Evolutionary conservation across 2,888 invertebrate genomes (phyloP), one percentile per base, ranked within the genome.

Genomic region (Phlogophora meticulosa): DNA sequence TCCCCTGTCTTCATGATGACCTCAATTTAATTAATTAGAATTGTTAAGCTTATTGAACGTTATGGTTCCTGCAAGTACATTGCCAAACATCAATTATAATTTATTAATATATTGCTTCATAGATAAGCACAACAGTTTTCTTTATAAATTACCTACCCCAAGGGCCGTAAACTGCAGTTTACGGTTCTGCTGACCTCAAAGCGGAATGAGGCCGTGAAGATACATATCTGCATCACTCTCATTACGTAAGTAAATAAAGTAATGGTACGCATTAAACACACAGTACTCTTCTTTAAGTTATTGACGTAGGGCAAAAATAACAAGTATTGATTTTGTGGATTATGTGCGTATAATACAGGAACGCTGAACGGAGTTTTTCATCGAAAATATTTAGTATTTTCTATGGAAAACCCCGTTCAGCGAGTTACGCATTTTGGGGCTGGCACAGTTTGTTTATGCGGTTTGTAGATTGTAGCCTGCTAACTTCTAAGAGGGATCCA

Each of bases 181-280:
- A 48, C 56, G 42, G 28, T 52, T 74, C 43, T 64, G 9, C 32
- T 57, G 62, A 60, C 76, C 78, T 74, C 63, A 61, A 34, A 34
- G 34, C 13, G 52, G 62, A 78, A 78, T 68, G 74, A 78, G 76
- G 57, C 64, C 69, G 69, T 78, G 55, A 77, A 77, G 76, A 77
- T 77, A 42, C 11, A 38, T 46, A 77, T 77, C 75, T 59, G 46
- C 13, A n/a, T n/a, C n/a, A 52, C 56, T 59, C 32, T 40, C 56
- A 57, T 68, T 73, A 60, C 62, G 67, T 73, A 57, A 63, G 49
- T 43, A 17, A 57, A 60, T 49, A 74, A 59, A 20, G 34, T 57
- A 43, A 56, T 36, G 15, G 17, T n/a, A 52, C 42, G 28, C 51
- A 40, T 69, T 56, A 43, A 43, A 17, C 56, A 28, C 5, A 43